Base-by-base conservation (phyloP, 2,113 vertebrate species). In the Ciconia maguari region DNA sequence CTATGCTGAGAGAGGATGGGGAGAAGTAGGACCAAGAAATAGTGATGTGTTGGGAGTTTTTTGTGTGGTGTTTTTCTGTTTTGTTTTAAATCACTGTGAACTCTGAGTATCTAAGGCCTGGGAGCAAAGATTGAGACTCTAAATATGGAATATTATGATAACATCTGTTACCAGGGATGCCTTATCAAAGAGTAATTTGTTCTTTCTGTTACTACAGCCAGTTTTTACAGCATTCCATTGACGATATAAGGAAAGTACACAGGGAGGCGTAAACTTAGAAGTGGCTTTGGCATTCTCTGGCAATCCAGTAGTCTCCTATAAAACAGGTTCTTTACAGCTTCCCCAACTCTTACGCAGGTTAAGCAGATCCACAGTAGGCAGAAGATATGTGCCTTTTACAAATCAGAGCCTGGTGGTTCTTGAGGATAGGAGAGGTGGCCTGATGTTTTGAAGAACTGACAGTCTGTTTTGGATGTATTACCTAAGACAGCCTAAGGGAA, bases 1-100 rank as follows among this genome's bases (percentile, higher is more conserved):
- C 6, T 48, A 1, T 75, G 32, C 8, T 55, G 21, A 46, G 27
- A 32, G 16, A 46, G 30, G 2, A 30, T 36, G 42, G 16, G n/a
- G 11, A 84, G 27, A 27, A 66, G 11, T 12, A 75, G 38, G 32
- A 52, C 17, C 55, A 81, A 55, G 18, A 77, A 66, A 76, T 38
- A 57, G 6, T 29, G 5, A 1, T 30, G 4, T 26, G 4, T 15
- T 22, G 9, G 1, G 5, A 0, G 2, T 10, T 10, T 24, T 54
- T 36, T 36, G 5, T 4, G 7, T 25, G 21, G 8, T 32, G 7
- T 64, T 70, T 25, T n/a, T 5, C 57, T 58, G 0, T 5, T 72
- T 46, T 54, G 16, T 46, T 83, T 58, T 51, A 25, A 38, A 32
- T 86, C 12, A 27, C 1, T 20, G 4, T 58, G 24, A 82, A 32